phyloP scores from a whole-genome alignment of 2,797 vertebrate species.

The Enteromius thamalakanensis region DNA sequence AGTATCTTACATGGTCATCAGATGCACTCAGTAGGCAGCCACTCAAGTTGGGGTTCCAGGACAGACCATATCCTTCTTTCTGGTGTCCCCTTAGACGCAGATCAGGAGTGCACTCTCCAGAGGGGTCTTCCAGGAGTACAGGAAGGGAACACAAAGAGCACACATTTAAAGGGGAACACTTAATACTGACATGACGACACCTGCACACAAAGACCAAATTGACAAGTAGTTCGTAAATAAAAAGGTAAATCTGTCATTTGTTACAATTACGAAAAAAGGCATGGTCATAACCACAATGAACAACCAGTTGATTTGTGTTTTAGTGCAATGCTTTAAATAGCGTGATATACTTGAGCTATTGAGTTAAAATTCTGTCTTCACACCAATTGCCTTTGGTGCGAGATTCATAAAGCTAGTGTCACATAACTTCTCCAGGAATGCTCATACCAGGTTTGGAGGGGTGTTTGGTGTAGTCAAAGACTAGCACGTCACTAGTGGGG shows the following conservation, averaged over 20 bases:
- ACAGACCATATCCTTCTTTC: slow-evolving; percentile 97
- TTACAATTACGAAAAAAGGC: neutral
- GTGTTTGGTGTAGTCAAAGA: slow-evolving; percentile 98
- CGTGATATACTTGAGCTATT: neutral
- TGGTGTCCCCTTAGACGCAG: slow-evolving; percentile 94
- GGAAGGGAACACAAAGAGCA: neutral
- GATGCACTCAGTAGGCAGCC: slow-evolving; percentile 96
- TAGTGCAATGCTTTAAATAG: neutral
- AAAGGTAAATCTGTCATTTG: neutral
- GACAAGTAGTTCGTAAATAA: neutral
- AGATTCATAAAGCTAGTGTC: neutral
- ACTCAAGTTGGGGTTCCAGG: slow-evolving; percentile 97
- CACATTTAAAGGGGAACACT: neutral
- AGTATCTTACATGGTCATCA: slow-evolving; percentile 90
- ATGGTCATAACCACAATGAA: neutral
- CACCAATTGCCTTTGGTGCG: neutral
- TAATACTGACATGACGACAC: neutral
- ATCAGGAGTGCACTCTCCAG: slow-evolving; percentile 96
- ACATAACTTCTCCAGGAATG: neutral
- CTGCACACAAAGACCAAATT: neutral
- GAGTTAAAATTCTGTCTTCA: neutral
- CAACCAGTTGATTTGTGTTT: neutral
- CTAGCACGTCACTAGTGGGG: slow-evolving; percentile 94
- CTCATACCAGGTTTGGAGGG: slow-evolving; percentile 94
- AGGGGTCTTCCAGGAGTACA: slow-evolving; percentile 82